Base-by-base conservation (phyloP, 37 sponge, comb jelly and placozoan genomes). In the Geodia barretti region DNA sequence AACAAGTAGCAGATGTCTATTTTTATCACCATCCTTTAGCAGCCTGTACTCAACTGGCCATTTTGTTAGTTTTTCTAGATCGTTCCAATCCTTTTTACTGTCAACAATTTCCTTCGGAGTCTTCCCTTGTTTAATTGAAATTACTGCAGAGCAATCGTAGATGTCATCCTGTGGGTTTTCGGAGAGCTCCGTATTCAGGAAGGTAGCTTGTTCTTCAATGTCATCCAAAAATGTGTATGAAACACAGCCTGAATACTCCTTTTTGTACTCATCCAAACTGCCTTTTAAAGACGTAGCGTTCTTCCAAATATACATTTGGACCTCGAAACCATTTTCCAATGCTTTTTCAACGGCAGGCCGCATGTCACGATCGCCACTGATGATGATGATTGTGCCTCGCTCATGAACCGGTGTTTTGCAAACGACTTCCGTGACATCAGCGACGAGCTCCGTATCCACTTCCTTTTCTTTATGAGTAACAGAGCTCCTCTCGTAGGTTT, bases 251-350 rank as follows among this genome's bases (percentile, higher is more conserved):
- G n/a, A n/a, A n/a, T n/a, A n/a, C n/a, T n/a, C n/a, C n/a, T n/a
- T n/a, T n/a, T n/a, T n/a, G n/a, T n/a, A n/a, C n/a, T n/a, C n/a
- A n/a, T n/a, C n/a, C n/a, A n/a, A n/a, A n/a, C n/a, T n/a, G n/a
- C n/a, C n/a, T n/a, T n/a, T n/a, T n/a, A n/a, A n/a, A 29, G 86
- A 85, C 64, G 78, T 59, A 28, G 86, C 72, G 26, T 78, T 23
- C 35, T 85, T 33, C 86, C 86, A 85, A 33, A 64, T 61, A 41
- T 32, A 77, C 1, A 85, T 77, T 47, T 85, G 79, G 11, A 85
- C 64, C 33, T 72, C 61, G 79, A 78, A 85, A 1, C 28, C 37
- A 17, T 75, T n/a, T 58, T 77, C 24, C 0, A 78, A 25, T 30
- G 41, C 73, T 26, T 70, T 62, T 20, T 85, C 42, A 4, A 85